Evolutionary conservation across 2,113 vertebrate genomes (phyloP).

Genomic region (Callipepla californica): DNA sequence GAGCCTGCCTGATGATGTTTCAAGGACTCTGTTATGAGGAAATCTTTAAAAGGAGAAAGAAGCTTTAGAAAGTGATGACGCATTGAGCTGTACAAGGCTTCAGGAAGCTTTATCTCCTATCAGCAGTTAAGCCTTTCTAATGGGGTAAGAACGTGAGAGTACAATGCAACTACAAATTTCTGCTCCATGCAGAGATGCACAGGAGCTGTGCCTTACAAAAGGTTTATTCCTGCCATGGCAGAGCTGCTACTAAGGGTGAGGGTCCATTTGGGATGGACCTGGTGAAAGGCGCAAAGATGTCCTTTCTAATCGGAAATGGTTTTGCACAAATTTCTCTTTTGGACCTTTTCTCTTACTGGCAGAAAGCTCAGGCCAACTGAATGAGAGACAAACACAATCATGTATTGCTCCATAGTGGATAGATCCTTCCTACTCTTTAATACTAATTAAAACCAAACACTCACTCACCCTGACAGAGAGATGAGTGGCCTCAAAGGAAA

Average conservation of each 20-base stretch:
- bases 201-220: slow-evolving; percentile 37
- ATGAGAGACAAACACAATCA: background rate
- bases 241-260: background rate
- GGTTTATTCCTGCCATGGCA: slow-evolving; percentile 24
- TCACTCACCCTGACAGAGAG: background rate
- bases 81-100: slow-evolving; percentile 30
- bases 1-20: slow-evolving; percentile 56
- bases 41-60: slow-evolving; percentile 56
- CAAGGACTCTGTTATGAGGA: slow-evolving; percentile 48
- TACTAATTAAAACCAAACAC: background rate
- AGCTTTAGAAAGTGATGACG: slow-evolving; percentile 61
- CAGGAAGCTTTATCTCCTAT: slow-evolving; percentile 36
- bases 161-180: slow-evolving; percentile 60
- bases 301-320: background rate
- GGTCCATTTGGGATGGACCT: slow-evolving; percentile 24
- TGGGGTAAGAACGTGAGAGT: slow-evolving; percentile 18
- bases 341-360: background rate
- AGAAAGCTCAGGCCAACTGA: background rate
- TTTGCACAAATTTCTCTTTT: background rate
- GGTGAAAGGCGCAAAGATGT: slow-evolving; percentile 28
- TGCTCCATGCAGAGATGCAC: slow-evolving; percentile 61
- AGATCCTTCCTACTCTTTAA: background rate
- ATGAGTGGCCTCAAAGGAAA: background rate
- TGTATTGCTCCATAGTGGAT: background rate
- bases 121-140: slow-evolving; percentile 52